phyloP scores from a whole-genome alignment of 2,888 invertebrate species.

The Plagodis pulveraria region DNA sequence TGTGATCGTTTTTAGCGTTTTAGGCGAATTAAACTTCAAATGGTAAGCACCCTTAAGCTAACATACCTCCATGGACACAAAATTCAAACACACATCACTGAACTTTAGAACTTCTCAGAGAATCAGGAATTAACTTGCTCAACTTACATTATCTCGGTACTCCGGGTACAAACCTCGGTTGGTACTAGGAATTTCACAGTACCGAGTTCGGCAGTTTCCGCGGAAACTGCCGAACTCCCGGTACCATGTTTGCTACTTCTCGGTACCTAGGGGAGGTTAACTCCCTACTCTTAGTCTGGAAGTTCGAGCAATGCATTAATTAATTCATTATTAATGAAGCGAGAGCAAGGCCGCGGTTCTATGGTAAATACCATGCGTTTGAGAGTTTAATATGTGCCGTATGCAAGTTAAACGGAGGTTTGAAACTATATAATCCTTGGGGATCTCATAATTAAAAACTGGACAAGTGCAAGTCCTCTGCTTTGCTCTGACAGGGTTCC shows the following conservation, averaged over 20 bases:
- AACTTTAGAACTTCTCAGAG: constrained; percentile 1
- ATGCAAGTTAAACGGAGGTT: background rate
- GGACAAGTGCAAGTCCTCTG: no score
- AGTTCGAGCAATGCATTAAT: constrained; percentile 69
- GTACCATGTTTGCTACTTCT: constrained; percentile 1
- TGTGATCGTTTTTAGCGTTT: no score
- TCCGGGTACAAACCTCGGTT: no score
- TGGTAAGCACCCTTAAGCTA: no score
- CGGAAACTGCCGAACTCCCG: no score
- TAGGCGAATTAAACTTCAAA: no score
- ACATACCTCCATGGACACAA: constrained; percentile 1
- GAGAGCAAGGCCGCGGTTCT: constrained; percentile 8
- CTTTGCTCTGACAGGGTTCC: no score
- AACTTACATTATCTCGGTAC: background rate
- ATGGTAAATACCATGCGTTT: constrained; percentile 14
- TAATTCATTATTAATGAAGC: constrained; percentile 69
- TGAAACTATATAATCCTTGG: no score
- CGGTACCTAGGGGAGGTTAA: constrained; percentile 12
- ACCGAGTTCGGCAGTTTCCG: background rate
- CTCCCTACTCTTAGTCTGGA: constrained; percentile 40
- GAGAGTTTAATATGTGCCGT: background rate
- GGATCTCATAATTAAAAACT: no score
- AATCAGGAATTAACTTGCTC: constrained; percentile 12
- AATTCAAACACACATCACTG: constrained; percentile 16
- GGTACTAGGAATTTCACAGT: background rate